Evolutionary conservation across 2,888 invertebrate genomes (phyloP).

Genomic region (Antheraea assamensis): DNA sequence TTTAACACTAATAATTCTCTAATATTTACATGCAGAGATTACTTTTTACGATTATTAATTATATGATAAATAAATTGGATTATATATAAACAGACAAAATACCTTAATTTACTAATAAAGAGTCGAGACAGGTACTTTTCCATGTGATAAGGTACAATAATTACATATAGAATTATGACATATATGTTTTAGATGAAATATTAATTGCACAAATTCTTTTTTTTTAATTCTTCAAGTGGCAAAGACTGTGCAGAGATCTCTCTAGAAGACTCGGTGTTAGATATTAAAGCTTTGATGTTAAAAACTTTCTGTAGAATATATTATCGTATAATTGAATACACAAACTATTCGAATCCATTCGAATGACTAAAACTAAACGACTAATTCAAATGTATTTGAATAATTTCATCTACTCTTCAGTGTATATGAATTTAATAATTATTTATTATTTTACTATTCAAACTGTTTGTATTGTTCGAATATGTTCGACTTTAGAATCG

Average conservation of each 20-base stretch:
- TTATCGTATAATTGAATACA: neutral
- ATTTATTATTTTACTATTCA: no score
- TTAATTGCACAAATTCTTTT: no score
- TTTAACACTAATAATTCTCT: neutral
- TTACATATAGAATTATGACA: neutral
- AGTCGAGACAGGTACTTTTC: conserved; percentile 10
- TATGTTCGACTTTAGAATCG: no score
- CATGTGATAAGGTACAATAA: neutral
- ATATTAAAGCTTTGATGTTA: neutral
- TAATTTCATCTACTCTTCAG: no score
- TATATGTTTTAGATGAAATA: neutral
- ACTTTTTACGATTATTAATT: neutral
- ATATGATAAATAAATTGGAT: neutral
- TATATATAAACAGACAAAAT: neutral
- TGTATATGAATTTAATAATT: no score
- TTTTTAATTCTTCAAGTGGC: neutral
- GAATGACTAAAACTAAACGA: no score
- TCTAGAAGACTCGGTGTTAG: neutral
- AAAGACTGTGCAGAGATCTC: neutral
- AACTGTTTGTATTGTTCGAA: no score
- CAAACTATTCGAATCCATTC: no score
- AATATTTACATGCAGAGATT: neutral
- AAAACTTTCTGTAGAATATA: neutral
- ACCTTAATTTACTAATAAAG: neutral
- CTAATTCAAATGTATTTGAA: no score